Evolutionary conservation across 2,113 vertebrate genomes (phyloP), one percentile per base, ranked within the genome.

Genomic region (Varanus salvator): DNA sequence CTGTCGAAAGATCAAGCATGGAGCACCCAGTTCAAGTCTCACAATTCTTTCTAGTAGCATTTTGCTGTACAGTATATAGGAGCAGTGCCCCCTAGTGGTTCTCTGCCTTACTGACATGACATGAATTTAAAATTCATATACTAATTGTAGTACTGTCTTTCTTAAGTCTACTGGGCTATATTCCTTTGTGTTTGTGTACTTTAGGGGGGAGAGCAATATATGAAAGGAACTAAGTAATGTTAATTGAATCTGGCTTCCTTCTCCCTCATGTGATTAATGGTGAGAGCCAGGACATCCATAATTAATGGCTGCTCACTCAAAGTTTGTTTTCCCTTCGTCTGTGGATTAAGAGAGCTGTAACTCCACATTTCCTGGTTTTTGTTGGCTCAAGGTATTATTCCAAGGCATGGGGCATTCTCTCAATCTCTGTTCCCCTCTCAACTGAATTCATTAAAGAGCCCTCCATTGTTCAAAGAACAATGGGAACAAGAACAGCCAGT

Each of bases 381-480:
- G 92, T 94, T 96, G 94, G 95, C 94, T 94, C 57, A 0, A 81
- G 91, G 90, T 85, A 12, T 0, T 78, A 87, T 94, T 94, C 93
- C 91, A 93, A 95, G 14, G 91, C 94, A 95, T 92, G 94, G 95
- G 92, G 92, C 90, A 6, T 81, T 50, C 72, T 34, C 72, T 57
- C 50, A 50, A 27, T 72, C 50, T 23, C 87, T 19, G 11, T 6
- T 85, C 93, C 11, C 17, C 54, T 75, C 75, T 92, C 0, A 86
- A 86, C 91, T 93, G 85, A 91, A 95, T 95, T 93, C 91, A 25
- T 95, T 95, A 94, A 89, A 0, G 89, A 93, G 93, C 83, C 38
- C 84, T 7, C 78, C 91, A 92, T 92, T 95, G 96, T 96, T 96
- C 94, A 93, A 90, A 93, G 91, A 95, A 96, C 95, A 96, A 94